Evolutionary conservation across 2,888 invertebrate species (phyloP).

Genomic region (Conus canariensis): DNA sequence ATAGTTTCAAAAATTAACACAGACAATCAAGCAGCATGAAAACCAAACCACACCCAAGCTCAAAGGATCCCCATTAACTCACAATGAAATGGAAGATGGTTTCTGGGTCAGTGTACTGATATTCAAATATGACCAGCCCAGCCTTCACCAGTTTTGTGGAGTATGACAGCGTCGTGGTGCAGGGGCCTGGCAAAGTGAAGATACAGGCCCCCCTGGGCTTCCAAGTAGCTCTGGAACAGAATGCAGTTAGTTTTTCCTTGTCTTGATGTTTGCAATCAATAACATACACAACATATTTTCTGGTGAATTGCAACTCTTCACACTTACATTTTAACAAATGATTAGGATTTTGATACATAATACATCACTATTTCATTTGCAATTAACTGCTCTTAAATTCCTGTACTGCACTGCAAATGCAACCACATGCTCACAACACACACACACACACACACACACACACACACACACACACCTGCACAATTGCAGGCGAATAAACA

Average conservation of each 20-base stretch:
- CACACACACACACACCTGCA: conserved; percentile 17
- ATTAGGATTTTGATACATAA: no score
- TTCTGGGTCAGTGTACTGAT: conserved; percentile 80
- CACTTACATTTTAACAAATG: no score
- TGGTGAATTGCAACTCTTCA: no score
- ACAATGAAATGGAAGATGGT: conserved; percentile 80
- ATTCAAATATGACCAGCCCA: conserved; percentile 81
- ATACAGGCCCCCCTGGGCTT: conserved; percentile 77
- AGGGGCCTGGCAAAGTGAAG: conserved; percentile 80
- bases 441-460: conserved; percentile 25
- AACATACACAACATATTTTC: no score
- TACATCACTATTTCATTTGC: no score
- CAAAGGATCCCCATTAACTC: conserved; percentile 49
- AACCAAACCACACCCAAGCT: no score
- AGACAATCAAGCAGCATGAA: no score
- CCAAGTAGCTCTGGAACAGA: conserved; percentile 68
- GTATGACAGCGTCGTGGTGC: conserved; percentile 81
- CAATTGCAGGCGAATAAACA: not conserved
- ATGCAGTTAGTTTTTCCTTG: not conserved
- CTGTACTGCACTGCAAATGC: not conserved
- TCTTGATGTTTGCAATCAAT: no score
- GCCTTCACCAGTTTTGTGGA: conserved; percentile 81
- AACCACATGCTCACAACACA: conserved; percentile 14
- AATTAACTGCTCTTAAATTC: no score
- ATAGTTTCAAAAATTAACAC: no score